Conservation (phyloP, 2,113 vertebrate species). For the Ammodytes dubius region DNA sequence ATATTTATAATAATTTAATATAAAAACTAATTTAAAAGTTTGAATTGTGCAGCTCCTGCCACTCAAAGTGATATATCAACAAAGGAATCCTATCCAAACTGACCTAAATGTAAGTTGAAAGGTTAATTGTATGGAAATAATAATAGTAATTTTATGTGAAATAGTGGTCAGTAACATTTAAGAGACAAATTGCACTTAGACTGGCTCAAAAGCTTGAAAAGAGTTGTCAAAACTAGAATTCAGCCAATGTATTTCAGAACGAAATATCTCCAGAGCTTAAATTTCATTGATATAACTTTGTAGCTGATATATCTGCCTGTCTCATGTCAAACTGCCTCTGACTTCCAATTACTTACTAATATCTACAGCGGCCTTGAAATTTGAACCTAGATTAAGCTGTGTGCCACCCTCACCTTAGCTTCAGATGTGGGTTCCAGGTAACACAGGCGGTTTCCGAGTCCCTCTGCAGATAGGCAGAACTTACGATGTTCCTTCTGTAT, state of each 20-base stretch:
- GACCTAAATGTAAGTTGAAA: background rate
- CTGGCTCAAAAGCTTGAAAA: background rate
- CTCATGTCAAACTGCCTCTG: background rate
- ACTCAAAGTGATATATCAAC: background rate
- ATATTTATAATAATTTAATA: no score
- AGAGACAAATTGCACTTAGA: no score
- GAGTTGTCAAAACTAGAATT: background rate
- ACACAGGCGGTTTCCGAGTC: conserved; percentile 95
- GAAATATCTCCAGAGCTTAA: background rate
- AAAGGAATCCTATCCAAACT: background rate
- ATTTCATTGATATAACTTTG: background rate
- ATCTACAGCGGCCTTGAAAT: no score
- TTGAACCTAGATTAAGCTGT: background rate
- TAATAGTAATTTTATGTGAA: background rate
- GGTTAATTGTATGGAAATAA: background rate
- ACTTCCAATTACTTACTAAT: background rate
- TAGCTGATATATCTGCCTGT: background rate
- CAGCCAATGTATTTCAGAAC: background rate
- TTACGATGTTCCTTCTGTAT: conserved; percentile 96
- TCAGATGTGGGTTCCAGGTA: conserved; percentile 97
- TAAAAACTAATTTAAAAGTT: no score
- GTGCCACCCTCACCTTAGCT: conserved; percentile 91
- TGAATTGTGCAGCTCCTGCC: no score
- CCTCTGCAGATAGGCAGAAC: conserved; percentile 96
- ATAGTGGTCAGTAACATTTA: background rate